Conservation (phyloP, 1,140 invertebrate species). For the Diuraphis noxia region DNA sequence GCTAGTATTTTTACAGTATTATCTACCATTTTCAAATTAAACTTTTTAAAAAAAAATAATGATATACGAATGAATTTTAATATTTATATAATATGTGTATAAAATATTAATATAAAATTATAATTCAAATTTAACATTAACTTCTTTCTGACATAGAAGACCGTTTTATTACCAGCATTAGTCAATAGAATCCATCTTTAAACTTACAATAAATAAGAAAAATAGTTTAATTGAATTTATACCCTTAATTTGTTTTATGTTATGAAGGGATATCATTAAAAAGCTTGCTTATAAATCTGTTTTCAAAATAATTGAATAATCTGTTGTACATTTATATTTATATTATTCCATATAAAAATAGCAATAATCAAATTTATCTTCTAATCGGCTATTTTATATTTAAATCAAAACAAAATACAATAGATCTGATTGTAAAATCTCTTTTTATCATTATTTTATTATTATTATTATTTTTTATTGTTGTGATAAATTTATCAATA, state of each 20-base stretch:
- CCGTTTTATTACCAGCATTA: background rate
- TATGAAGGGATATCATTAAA: background rate
- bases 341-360: background rate
- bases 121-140: background rate
- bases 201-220: background rate
- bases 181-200: background rate
- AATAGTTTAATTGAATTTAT: background rate
- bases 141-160: background rate
- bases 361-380: background rate
- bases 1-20: too few relatives aligned
- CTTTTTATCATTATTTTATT: conserved; percentile 14
- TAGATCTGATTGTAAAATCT: conserved; percentile 31
- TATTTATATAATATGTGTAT: background rate
- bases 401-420: background rate
- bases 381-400: background rate
- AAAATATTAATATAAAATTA: conserved; percentile 16
- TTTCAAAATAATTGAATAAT: background rate
- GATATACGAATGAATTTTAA: background rate
- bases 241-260: background rate
- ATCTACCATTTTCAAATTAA: background rate
- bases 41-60: background rate
- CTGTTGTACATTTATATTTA: background rate
- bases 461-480: background rate
- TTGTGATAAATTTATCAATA: conserved; percentile 32
- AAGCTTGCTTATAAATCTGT: background rate